phyloP scores from a whole-genome alignment of 2,888 invertebrate genomes.

The Ochropacha duplaris region DNA sequence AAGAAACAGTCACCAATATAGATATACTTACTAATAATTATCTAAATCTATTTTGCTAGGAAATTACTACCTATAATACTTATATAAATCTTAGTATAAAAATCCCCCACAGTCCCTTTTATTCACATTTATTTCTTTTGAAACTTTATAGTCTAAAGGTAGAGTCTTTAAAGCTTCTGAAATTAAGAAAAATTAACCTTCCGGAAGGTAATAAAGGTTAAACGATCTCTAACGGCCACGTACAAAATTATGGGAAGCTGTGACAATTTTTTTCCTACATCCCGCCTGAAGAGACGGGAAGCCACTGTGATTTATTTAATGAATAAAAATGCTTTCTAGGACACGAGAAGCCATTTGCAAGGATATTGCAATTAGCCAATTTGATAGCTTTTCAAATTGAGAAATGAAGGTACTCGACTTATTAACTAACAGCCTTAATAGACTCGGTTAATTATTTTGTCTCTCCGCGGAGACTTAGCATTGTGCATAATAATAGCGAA shows the following conservation, averaged over 20 bases:
- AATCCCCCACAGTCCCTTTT: neutral
- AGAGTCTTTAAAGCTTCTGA: conserved; percentile 56
- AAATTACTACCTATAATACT: too few relatives aligned
- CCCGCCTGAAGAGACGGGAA: conserved; percentile 52
- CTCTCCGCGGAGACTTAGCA: neutral
- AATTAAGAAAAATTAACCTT: conserved; percentile 79
- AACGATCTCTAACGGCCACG: conserved; percentile 62
- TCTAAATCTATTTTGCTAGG: too few relatives aligned
- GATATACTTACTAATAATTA: neutral
- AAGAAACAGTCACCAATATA: too few relatives aligned
- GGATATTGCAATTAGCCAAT: conserved; percentile 72
- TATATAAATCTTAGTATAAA: neutral
- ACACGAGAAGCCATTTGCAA: conserved; percentile 51
- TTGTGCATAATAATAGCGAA: neutral
- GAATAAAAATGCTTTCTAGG: conserved; percentile 77
- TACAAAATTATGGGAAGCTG: conserved; percentile 79
- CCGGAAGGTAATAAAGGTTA: conserved; percentile 68
- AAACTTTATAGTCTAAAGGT: conserved; percentile 32
- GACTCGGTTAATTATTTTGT: neutral
- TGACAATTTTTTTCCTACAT: conserved; percentile 78
- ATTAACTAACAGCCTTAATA: conserved; percentile 18
- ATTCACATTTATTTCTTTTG: conserved; percentile 8
- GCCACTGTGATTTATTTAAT: conserved; percentile 78
- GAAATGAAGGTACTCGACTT: conserved; percentile 38
- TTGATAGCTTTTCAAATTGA: conserved; percentile 66